These are phyloP conservation scores for Eriosoma lanigerum DNA, from an alignment of 1,140 invertebrate genomes.

Conservation along the genomic window DNA sequence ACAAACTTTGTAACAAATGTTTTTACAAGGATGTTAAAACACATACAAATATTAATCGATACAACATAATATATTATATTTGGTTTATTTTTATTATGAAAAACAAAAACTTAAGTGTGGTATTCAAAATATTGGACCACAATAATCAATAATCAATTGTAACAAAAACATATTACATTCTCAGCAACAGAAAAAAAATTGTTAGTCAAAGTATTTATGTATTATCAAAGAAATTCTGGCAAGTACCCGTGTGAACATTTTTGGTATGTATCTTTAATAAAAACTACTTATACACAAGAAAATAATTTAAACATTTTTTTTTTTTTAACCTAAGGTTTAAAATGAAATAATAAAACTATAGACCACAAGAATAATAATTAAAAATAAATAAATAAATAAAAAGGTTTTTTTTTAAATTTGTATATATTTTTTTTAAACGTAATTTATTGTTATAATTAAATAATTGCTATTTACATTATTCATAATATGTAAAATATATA, in stretches of 20 bases:
- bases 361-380: too few species aligned
- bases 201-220: background rate
- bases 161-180: conserved; percentile 24
- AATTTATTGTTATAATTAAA: conserved; percentile 48
- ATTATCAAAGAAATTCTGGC: conserved; percentile 11
- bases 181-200: conserved; percentile 3
- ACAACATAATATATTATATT: conserved; percentile 42
- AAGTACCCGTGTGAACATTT: conserved; percentile 20
- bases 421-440: conserved; percentile 26
- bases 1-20: too few species aligned
- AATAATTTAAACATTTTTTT: conserved; percentile 12
- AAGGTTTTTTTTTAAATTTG: background rate
- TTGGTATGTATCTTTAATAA: conserved; percentile 16
- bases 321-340: conserved; percentile 3
- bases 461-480: conserved; percentile 49
- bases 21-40: background rate
- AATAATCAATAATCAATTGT: background rate
- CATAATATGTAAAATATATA: conserved; percentile 47
- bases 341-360: conserved; percentile 27
- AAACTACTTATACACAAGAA: conserved; percentile 5
- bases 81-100: conserved; percentile 36
- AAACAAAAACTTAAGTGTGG: conserved; percentile 13
- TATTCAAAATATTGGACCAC: background rate
- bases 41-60: conserved; percentile 16
- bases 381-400: conserved; percentile 13